Base-by-base conservation (phyloP, 2,888 invertebrate species). In the Andrena bucephala region DNA sequence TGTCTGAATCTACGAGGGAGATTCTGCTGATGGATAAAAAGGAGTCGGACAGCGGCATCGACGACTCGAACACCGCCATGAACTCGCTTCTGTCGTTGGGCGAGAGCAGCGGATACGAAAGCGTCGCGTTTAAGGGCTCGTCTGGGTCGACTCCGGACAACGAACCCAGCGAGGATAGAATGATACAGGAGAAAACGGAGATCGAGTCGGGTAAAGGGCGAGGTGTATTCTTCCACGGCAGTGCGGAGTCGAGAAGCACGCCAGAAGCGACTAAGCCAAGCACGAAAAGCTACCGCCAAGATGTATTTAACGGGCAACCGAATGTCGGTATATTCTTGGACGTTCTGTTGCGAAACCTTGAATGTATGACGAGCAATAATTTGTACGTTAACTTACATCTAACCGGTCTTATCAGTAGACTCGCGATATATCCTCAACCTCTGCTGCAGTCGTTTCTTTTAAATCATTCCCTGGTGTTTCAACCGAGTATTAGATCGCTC, bases 361-460 rank as follows among this genome's bases (percentile, higher is more conserved):
- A 98, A 91, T 96, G 96, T 71, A 97, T 99, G 95, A 96, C 98
- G 84, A 96, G 97, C 87, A 98, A 98, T 89, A 97, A 97, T 62
- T 95, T 99, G 80, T 96, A 97, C 87, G 96, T 97, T 27, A 98
- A 99, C 95, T 95, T 98, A 81, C 97, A 98, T 90, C 95, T 99
- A 85, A 99, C 98, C 4, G 97, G 98, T 5, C 95, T 99, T 36
- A 95, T 99, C 65, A 96, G 98, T 48, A 96, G 97, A 87, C 95
- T 99, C 86, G 97, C 98, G 5, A 96, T 97, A 79, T 97, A 98
- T 94, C 98, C 99, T 0, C 97, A 99, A 88, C 98, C 99, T 6
- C 94, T 99, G 73, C 95, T 99, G 70, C 96, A 98, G 85, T 97
- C 98, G 2, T 96, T 99, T 93, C 95, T 99, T 63, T 95, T 99